Base-by-base conservation (phyloP, 2,797 vertebrate genomes). In the Danionella dracula region DNA sequence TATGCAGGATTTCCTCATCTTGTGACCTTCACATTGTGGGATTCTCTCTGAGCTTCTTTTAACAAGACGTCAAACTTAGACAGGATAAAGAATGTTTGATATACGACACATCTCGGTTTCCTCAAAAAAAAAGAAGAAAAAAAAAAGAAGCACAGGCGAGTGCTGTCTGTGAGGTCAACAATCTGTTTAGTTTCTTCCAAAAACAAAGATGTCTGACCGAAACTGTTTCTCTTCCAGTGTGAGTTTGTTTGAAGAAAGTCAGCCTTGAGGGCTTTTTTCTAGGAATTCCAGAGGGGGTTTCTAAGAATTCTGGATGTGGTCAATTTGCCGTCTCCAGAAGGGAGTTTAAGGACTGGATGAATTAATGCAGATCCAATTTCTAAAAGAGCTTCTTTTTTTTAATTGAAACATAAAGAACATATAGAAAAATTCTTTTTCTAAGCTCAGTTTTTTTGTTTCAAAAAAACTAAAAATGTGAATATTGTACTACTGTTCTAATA, bases 11-110 rank as follows among this genome's bases (percentile, higher is more conserved):
- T 62, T 53, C 48, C 58, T 68, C 46, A 38, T 68, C 34, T 42
- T 55, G 53, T 68, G 48, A 71, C 55, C 37, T 68, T 44, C 49
- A 60, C 65, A 49, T 32, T 67, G 62, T 51, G 68, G 59, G 57
- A 58, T 49, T 41, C 23, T 44, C 9, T 34, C 4, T 21, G 42
- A 61, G 40, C 17, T 66, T 29, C 60, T 61, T 40, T 17, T 35
- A 45, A 17, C 29, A 45, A 45, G 20, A 64, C 54, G 41, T 46
- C 31, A 45, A 55, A 55, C 41, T 23, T 65, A 9, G 45, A 16
- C 4, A 34, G 12, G 50, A 23, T 64, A 13, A 21, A 46, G 12
- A 35, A 44, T 1, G 41, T 20, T 12, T 32, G 29, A 53, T 53
- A 35, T 10, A 19, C 53, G 38, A 21, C 38, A 34, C 21, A 12